Conservation (phyloP, 2,888 invertebrate genomes). For the Operophtera brumata region DNA sequence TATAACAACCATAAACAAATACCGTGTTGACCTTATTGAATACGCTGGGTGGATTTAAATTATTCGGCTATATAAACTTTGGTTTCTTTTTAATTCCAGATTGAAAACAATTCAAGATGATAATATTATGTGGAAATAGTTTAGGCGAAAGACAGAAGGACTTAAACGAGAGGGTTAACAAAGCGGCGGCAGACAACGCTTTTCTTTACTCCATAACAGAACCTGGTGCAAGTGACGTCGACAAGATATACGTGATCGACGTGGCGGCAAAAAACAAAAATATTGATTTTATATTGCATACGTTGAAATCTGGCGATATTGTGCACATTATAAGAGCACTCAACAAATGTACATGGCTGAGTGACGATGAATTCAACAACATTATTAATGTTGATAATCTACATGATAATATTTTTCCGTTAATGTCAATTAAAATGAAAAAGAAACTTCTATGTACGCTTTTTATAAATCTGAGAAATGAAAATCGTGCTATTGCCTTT, state of each 20-base stretch:
- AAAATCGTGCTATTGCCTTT: constrained; percentile 44
- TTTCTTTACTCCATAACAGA: constrained; percentile 42
- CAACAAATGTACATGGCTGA: constrained; percentile 53
- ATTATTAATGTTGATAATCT: constrained; percentile 52
- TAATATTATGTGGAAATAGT: constrained; percentile 42
- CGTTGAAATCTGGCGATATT: constrained; percentile 54
- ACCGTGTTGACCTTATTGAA: too few relatives aligned
- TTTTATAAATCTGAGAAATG: constrained; percentile 42
- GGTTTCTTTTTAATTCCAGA: constrained; percentile 28
- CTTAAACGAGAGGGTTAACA: constrained; percentile 46
- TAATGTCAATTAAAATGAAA: constrained; percentile 60
- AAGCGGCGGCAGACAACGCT: constrained; percentile 32
- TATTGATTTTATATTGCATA: constrained; percentile 51
- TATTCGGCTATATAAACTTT: not conserved
- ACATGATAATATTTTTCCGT: constrained; percentile 52
- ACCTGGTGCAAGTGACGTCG: constrained; percentile 47
- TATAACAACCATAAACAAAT: too few relatives aligned
- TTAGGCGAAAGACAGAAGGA: constrained; percentile 47
- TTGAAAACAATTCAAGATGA: constrained; percentile 35
- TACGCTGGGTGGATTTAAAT: not conserved
- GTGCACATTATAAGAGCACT: constrained; percentile 55
- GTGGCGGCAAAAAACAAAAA: constrained; percentile 55
- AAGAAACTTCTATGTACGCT: constrained; percentile 49
- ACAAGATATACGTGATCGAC: constrained; percentile 60
- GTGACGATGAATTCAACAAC: constrained; percentile 41